Base-by-base conservation (phyloP, 2,113 vertebrate species). In the Delphinapterus leucas region DNA sequence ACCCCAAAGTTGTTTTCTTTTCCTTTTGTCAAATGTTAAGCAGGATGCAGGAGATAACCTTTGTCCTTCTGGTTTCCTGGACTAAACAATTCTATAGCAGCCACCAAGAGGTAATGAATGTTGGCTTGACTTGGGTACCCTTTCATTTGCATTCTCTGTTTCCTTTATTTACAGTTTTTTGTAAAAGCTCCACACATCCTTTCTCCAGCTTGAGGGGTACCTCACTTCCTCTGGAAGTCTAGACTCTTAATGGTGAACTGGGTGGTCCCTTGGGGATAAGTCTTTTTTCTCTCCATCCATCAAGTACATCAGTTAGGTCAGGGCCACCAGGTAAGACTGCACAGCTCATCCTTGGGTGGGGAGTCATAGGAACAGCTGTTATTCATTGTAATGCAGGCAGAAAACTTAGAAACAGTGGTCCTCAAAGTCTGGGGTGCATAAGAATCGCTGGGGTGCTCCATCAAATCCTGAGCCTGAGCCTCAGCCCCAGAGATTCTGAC, bases 341-440 rank as follows among this genome's bases (percentile, higher is more conserved):
- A 6, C 65, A 14, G 8, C 15, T 67, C 76, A 28, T 6, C 9
- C 36, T 71, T 28, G 31, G 17, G 31, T 9, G 18, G 33, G 11
- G 8, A 61, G 13, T 47, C 41, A 21, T 12, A 3, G 70, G 41
- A 71, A 17, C 68, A 28, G 55, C 81, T 36, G 33, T 15, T 41
- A 17, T 9, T 47, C 47, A 8, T 14, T 20, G 6, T 47, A 20
- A 70, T 4, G 2, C 28, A 73, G 33, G 41, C 7, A 38, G 49
- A 38, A 87, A 7, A 70, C 47, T 70, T 26, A 23, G 74, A 53
- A 71, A 55, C 10, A 31, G 17, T 38, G 33, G 20, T 9, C 80
- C 53, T 71, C 49, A 14, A 18, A 11, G 14, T 33, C 55, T 15
- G 0, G 13, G 8, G 0, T 21, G 20, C 8, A 0, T 21, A 4